These are phyloP conservation scores for Chlamydotis undulata DNA, from an alignment of 2,113 vertebrate species.

Conservation along the genomic window DNA sequence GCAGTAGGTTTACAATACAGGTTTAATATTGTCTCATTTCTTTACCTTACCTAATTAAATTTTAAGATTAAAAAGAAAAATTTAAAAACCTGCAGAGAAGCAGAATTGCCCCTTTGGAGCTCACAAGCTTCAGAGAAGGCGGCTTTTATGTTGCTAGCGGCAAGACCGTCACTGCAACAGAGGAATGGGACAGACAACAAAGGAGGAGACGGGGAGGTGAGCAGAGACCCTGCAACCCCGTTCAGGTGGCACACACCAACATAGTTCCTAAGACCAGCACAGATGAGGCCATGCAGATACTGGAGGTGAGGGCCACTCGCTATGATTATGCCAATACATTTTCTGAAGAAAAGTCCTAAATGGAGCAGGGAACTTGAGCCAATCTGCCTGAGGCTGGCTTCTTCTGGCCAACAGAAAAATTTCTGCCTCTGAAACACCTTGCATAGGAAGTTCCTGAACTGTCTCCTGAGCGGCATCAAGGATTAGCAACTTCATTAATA, in stretches of 20 bases:
- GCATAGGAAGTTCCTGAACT: not conserved
- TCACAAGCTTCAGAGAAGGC: not conserved
- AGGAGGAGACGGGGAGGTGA: not conserved
- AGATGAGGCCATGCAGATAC: not conserved
- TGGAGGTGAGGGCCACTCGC: accelerated
- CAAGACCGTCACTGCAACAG: not conserved
- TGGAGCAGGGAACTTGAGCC: not conserved
- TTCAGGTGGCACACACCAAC: not conserved
- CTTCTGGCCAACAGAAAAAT: not conserved
- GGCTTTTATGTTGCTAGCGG: not conserved
- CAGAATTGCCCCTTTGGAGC: not conserved
- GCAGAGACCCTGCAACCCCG: not conserved
- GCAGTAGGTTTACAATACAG: not conserved
- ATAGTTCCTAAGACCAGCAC: not conserved
- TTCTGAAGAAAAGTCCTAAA: not conserved
- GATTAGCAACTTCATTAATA: not conserved
- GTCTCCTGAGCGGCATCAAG: not conserved
- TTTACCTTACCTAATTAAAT: not conserved
- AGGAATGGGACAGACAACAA: not conserved
- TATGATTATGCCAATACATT: not conserved
- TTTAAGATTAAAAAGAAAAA: not conserved
- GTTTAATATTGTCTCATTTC: not conserved
- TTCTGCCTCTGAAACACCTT: not conserved
- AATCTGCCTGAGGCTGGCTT: not conserved
- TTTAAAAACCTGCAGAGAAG: not conserved